Conservation (phyloP, 2,888 invertebrate genomes). For the Sesamia inferens region DNA sequence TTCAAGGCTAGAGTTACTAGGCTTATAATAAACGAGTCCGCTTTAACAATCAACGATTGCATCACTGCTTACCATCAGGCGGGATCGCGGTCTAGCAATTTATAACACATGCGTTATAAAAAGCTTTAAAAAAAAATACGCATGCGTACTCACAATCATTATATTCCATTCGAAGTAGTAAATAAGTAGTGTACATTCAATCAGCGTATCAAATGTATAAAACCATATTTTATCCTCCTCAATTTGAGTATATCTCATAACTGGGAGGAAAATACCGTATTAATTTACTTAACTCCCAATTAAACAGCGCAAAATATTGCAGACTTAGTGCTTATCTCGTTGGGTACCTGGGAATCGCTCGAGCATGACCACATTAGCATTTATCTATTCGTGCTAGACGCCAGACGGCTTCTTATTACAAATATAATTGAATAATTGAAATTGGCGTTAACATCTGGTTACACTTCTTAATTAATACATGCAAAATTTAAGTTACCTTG, state of each 20-base stretch:
- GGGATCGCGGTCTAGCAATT: too few relatives aligned
- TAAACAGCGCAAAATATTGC: conserved; percentile 52
- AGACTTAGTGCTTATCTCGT: conserved; percentile 54
- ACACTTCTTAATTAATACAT: conserved; percentile 39
- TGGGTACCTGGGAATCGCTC: conserved; percentile 63
- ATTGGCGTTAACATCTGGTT: conserved; percentile 59
- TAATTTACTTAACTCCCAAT: conserved; percentile 38
- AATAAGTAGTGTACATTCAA: conserved; percentile 11
- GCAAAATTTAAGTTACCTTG: conserved; percentile 7
- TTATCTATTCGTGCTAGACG: conserved; percentile 70
- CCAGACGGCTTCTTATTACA: conserved; percentile 67
- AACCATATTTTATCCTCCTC: conserved; percentile 44
- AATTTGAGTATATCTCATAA: conserved; percentile 44
- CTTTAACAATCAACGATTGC: too few relatives aligned
- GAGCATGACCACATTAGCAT: conserved; percentile 73
- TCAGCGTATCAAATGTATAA: conserved; percentile 22
- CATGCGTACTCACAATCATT: neutral
- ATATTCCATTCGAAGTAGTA: conserved; percentile 4
- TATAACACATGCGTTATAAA: too few relatives aligned
- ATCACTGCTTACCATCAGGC: too few relatives aligned
- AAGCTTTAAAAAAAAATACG: neutral
- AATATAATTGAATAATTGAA: conserved; percentile 70
- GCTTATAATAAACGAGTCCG: too few relatives aligned
- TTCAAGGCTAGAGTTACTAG: too few relatives aligned
- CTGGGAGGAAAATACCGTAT: conserved; percentile 49